A percentile compares a stretch with the other conserved stretches of the same genome.
Conservation (phyloP, 2,113 vertebrate species). For the Hystrix cristata region DNA sequence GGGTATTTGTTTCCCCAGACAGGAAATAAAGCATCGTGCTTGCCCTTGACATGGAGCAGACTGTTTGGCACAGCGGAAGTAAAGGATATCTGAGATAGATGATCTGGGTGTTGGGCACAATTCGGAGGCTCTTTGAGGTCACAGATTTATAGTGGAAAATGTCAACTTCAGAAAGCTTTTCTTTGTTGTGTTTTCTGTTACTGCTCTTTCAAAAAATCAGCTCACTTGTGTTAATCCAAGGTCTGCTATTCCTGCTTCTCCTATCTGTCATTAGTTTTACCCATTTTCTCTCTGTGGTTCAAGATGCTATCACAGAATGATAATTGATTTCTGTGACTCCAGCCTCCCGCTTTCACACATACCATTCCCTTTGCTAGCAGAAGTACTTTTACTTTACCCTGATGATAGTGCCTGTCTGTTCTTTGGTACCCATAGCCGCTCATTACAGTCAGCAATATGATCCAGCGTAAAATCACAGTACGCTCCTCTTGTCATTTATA, state of each 20-base stretch:
- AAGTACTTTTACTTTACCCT: neutral
- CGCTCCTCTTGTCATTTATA: neutral
- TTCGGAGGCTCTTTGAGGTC: neutral
- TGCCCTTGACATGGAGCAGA: neutral
- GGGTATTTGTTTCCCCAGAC: neutral
- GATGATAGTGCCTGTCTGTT: neutral
- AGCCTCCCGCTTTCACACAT: neutral
- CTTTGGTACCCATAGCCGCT: neutral
- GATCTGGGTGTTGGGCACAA: neutral
- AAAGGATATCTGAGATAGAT: neutral
- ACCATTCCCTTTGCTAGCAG: neutral
- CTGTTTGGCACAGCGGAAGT: slow-evolving; percentile 18
- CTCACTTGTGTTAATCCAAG: neutral
- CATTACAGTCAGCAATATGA: neutral
- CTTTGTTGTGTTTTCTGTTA: slow-evolving; percentile 26
- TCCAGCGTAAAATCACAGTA: neutral
- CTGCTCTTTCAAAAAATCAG: neutral
- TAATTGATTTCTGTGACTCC: neutral
- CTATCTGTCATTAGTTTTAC: neutral
- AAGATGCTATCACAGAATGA: neutral
- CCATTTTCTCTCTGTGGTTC: neutral
- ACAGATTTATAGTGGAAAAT: slow-evolving; percentile 1
- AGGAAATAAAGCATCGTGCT: neutral
- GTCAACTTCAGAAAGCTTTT: neutral
- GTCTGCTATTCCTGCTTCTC: neutral